Percentiles rank a stretch among this genome's conserved stretches.
Conservation (phyloP, 2,888 invertebrate species). For the Drosophila paranaensis region DNA sequence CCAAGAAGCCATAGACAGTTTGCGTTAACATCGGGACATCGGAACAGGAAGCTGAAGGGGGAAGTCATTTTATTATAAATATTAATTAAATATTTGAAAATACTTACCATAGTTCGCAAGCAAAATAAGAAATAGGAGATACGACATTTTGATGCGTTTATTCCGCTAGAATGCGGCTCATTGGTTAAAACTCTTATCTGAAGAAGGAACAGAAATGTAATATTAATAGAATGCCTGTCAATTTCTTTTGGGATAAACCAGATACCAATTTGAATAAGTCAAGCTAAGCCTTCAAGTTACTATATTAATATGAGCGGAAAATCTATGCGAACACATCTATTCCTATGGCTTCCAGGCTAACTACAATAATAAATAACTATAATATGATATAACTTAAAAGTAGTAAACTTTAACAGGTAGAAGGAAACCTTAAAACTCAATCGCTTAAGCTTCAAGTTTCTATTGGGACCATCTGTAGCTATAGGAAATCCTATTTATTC, state of each 20-base stretch:
- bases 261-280: background rate
- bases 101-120: constrained; percentile 1
- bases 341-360: too few species aligned
- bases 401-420: too few species aligned
- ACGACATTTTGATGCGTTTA: constrained; percentile 11
- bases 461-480: too few species aligned
- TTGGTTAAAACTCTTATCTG: constrained; percentile 2
- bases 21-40: constrained; percentile 88
- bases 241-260: background rate
- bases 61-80: constrained; percentile 12
- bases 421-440: too few species aligned
- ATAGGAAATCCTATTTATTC: too few species aligned
- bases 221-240: background rate
- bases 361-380: too few species aligned
- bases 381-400: too few species aligned
- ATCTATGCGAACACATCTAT: too few species aligned
- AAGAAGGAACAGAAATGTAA: background rate
- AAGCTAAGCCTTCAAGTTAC: too few species aligned
- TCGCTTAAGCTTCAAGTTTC: too few species aligned
- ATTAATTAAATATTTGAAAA: background rate
- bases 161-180: background rate
- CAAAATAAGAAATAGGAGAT: constrained; percentile 6
- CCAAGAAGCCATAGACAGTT: constrained; percentile 96
- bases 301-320: background rate
- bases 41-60: constrained; percentile 36